Conservation (phyloP, 2,113 vertebrate species). For the Rana temporaria region DNA sequence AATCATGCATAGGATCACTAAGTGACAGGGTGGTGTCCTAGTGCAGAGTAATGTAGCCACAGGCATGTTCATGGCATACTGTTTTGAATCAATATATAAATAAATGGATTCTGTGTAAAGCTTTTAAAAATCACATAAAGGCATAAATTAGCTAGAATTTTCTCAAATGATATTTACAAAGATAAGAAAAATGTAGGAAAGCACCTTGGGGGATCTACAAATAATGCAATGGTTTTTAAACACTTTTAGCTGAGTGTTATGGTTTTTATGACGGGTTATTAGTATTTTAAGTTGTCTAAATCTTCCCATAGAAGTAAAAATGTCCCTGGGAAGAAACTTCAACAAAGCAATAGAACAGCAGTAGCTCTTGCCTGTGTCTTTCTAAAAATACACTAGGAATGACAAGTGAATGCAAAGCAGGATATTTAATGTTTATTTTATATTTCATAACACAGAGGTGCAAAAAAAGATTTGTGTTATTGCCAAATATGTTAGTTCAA, state of each 20-base stretch:
- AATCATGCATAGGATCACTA: constrained; percentile 13
- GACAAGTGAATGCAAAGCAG: neutral
- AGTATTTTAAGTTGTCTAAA: constrained; percentile 2
- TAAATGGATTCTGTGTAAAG: constrained; percentile 13
- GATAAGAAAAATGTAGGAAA: neutral
- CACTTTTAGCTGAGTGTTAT: neutral
- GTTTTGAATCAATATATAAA: constrained; percentile 27
- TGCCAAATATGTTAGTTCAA: too few relatives aligned
- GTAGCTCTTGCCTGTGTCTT: neutral
- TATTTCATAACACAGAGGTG: too few relatives aligned
- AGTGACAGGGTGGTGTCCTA: constrained; percentile 42
- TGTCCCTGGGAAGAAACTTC: neutral
- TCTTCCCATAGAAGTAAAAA: neutral
- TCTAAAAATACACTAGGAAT: neutral
- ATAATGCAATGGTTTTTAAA: constrained; percentile 17
- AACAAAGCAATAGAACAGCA: constrained; percentile 18
- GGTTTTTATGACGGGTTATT: neutral
- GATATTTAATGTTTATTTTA: neutral
- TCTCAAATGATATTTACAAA: neutral
- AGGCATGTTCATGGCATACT: constrained; percentile 5
- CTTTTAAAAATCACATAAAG: neutral
- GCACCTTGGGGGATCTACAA: neutral
- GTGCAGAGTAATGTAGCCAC: constrained; percentile 23
- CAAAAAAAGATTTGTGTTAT: too few relatives aligned
- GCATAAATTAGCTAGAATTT: neutral